phyloP scores from a whole-genome alignment of 2,888 invertebrate species.

The Patella pellucida region DNA sequence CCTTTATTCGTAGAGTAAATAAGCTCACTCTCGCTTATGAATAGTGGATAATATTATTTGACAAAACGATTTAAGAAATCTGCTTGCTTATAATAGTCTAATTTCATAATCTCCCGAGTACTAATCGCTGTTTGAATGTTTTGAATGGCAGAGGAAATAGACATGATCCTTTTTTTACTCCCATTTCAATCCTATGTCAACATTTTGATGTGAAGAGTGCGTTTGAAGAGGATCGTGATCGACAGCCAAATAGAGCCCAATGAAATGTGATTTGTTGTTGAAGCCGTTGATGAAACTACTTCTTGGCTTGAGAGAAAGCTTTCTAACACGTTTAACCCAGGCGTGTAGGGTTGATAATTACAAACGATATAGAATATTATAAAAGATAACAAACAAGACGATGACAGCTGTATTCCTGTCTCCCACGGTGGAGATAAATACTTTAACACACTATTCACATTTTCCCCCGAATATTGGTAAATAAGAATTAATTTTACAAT shows the following conservation, averaged over 20 bases:
- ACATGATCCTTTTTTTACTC: not conserved
- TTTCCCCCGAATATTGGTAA: slow-evolving; percentile 5
- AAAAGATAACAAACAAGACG: not conserved
- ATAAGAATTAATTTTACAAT: slow-evolving; percentile 10
- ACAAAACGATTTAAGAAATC: not conserved
- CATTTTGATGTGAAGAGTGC: not conserved
- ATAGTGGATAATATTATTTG: slow-evolving; percentile 1
- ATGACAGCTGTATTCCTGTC: slow-evolving; percentile 7
- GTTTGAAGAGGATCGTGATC: not conserved
- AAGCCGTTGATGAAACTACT: not conserved
- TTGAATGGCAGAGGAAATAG: not conserved
- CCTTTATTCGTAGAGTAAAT: not conserved
- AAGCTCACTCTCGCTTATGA: not conserved
- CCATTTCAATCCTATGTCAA: slow-evolving; percentile 4
- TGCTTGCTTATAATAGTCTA: not conserved
- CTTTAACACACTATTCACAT: not conserved
- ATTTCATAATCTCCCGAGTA: slow-evolving; percentile 1
- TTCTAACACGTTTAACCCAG: not conserved
- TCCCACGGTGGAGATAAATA: slow-evolving; percentile 10
- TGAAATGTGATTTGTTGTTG: not conserved
- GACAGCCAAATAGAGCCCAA: not conserved
- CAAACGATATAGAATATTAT: slow-evolving; percentile 4
- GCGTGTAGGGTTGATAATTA: not conserved
- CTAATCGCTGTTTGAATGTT: not conserved
- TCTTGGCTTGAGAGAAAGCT: not conserved